Conservation (phyloP, 2,888 invertebrate species). For the Eumerus sabulonum region DNA sequence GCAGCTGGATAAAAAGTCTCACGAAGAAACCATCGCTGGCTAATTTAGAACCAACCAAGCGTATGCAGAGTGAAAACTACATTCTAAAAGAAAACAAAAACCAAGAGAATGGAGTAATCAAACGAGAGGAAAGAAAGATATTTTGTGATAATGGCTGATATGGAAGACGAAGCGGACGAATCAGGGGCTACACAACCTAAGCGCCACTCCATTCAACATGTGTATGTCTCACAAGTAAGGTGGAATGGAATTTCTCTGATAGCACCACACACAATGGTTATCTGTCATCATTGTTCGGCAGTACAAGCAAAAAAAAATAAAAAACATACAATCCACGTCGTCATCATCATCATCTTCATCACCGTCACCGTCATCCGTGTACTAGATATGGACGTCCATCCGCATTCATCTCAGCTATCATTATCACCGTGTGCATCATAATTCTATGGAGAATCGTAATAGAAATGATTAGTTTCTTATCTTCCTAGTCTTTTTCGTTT, state of each 20-base stretch:
- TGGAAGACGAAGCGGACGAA: constrained; percentile 52
- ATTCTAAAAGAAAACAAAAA: constrained; percentile 21
- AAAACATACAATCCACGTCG: constrained; percentile 27
- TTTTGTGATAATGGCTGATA: constrained; percentile 63
- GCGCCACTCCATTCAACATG: constrained; percentile 31
- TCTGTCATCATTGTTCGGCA: constrained; percentile 58
- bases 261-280: constrained; percentile 47
- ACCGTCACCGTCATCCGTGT: no score
- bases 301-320: constrained; percentile 24
- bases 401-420: constrained; percentile 24
- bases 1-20: no score
- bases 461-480: constrained; percentile 54
- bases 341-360: constrained; percentile 42
- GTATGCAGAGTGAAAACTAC: constrained; percentile 68
- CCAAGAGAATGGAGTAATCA: no score
- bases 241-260: constrained; percentile 31
- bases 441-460: constrained; percentile 61
- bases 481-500: no score
- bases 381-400: no score
- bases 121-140: constrained; percentile 10
- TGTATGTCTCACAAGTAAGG: constrained; percentile 22
- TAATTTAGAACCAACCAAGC: constrained; percentile 65
- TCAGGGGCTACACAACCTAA: constrained; percentile 44
- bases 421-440: constrained; percentile 55
- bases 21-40: constrained; percentile 51